Percentiles rank a stretch among this genome's conserved stretches.
Conservation (phyloP, 1,140 invertebrate genomes). For the Alviniconcha marisindica region DNA sequence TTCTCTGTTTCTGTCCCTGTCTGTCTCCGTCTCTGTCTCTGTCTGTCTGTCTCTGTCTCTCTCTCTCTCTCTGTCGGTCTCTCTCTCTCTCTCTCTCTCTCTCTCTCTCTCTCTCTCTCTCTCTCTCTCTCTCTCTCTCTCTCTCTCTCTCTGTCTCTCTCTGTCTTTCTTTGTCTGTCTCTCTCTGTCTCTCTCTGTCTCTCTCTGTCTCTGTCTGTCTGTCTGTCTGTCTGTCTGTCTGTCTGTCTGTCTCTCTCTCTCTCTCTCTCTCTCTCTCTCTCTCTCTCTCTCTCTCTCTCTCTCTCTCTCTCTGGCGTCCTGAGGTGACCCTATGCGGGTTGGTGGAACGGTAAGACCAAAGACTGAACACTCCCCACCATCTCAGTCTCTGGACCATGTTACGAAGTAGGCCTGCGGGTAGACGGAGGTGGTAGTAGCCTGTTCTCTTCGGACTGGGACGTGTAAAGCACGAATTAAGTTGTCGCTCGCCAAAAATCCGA, state of each 20-base stretch:
- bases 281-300: constrained; percentile 8
- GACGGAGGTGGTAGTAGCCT: no score
- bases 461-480: no score
- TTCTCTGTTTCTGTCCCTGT: background rate
- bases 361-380: no score
- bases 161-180: background rate
- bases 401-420: no score
- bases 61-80: background rate
- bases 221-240: background rate
- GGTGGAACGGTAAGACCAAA: no score
- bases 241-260: background rate
- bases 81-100: background rate
- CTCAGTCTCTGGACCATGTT: no score
- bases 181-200: background rate
- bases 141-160: background rate
- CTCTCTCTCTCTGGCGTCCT: background rate
- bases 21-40: background rate
- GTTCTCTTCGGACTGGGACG: no score
- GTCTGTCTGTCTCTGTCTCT: background rate
- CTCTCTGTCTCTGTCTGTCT: no score
- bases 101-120: background rate
- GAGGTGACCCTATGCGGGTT: no score
- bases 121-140: background rate
- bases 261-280: no score
- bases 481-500: no score